Percentiles rank a stretch among this genome's conserved stretches.
These are phyloP conservation scores for Drosophila trapezifrons DNA, from an alignment of 1,140 invertebrate species.

Conservation along the genomic window DNA sequence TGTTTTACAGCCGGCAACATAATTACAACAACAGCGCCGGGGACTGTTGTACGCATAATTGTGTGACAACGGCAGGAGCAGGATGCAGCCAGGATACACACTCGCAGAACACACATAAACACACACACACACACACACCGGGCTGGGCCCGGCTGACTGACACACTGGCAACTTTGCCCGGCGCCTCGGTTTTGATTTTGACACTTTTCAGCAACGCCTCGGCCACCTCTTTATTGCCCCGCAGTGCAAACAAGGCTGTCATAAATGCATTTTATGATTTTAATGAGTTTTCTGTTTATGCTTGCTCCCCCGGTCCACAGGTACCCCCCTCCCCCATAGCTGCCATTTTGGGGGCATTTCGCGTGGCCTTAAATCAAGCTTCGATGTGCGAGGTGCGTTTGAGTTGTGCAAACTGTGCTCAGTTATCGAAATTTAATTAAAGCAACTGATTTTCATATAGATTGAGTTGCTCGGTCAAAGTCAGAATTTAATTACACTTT, in stretches of 20 bases:
- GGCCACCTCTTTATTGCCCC: conserved; percentile 64
- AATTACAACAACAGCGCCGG: conserved; percentile 75
- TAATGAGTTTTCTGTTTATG: conserved; percentile 82
- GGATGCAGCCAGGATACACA: conserved; percentile 64
- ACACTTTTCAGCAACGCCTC: conserved; percentile 71
- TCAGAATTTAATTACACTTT: conserved; percentile 41
- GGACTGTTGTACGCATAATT: conserved; percentile 77
- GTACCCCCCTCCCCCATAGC: not conserved
- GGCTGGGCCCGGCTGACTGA: conserved; percentile 2
- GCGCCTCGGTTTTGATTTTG: conserved; percentile 79
- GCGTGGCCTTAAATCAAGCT: conserved; percentile 24
- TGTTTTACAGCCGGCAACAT: conserved; percentile 73
- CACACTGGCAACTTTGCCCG: conserved; percentile 56
- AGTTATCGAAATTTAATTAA: conserved; percentile 45
- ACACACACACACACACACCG: conserved; percentile 15
- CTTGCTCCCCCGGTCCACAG: conserved; percentile 12
- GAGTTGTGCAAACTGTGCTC: conserved; percentile 20
- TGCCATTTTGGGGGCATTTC: conserved; percentile 18
- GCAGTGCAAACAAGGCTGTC: conserved; percentile 74
- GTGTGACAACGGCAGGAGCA: conserved; percentile 68
- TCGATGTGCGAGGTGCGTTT: conserved; percentile 6
- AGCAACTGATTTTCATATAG: conserved; percentile 31
- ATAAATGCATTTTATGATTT: conserved; percentile 83
- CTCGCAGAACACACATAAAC: conserved; percentile 28
- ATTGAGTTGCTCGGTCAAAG: conserved; percentile 17